Base-by-base conservation (phyloP, 2,797 vertebrate genomes). In the Melanotaenia parkinsoni region DNA sequence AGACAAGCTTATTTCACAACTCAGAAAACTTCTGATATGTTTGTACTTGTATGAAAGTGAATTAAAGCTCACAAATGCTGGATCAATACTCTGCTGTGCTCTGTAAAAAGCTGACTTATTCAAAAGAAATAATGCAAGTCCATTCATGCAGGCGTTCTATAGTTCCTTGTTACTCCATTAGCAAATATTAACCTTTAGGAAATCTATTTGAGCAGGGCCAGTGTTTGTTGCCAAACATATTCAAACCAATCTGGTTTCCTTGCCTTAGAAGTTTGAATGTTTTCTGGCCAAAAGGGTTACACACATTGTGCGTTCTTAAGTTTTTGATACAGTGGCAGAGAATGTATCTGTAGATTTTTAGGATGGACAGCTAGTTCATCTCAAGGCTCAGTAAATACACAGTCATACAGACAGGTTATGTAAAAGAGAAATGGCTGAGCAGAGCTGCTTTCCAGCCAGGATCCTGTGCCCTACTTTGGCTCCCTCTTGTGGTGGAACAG, bases 191-290 rank as follows among this genome's bases (percentile, higher is more conserved):
- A 80, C 69, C 56, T 68, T 82, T 33, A 58, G 9, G 3, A 37
- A 58, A 60, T 40, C 60, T 33, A 16, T 58, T 65, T 20, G 33
- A 24, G 43, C 47, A 69, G 14, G 9, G 28, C 66, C 56, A 7
- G 28, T 72, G 62, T 85, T 90, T 90, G 80, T 84, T 76, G 72
- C 47, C 81, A 80, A 90, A 86, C 80, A 86, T 57, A 56, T 59
- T 70, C 50, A 32, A 78, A 65, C 20, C 37, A 67, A 60, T 63
- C 70, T 51, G 57, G 61, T 78, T 71, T 50, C 63, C 53, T 47
- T 63, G 24, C 28, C 51, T 70, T 53, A 33, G 11, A 24, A 51
- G 43, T 62, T 63, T 59, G 38, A 37, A 54, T 62, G 0, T 20
- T 45, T 16, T 18, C 40, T 16, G 14, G 40, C 16, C 14, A 18